phyloP scores from a whole-genome alignment of 2,113 vertebrate species.

The Hyaena hyaena region DNA sequence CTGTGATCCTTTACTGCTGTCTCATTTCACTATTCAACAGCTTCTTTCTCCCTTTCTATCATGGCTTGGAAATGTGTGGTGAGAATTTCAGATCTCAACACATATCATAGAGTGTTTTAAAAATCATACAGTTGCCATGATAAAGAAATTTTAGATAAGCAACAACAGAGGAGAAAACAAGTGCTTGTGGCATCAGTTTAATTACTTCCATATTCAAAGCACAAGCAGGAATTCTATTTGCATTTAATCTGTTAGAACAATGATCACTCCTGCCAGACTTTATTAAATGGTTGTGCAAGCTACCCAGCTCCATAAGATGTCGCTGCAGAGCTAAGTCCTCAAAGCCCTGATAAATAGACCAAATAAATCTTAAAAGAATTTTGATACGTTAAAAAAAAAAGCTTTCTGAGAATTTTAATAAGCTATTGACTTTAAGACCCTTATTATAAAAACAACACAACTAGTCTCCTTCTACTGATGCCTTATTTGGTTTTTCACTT shows the following conservation, averaged over 20 bases:
- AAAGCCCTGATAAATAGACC: constrained; percentile 36
- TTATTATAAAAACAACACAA: constrained; percentile 54
- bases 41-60: constrained; percentile 33
- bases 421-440: constrained; percentile 34
- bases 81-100: constrained; percentile 62
- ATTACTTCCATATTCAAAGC: constrained; percentile 71
- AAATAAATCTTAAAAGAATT: neutral
- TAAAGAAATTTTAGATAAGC: constrained; percentile 59
- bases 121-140: constrained; percentile 66
- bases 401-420: neutral
- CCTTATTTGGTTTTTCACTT: constrained; percentile 38
- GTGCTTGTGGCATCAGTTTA: constrained; percentile 55
- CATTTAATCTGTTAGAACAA: constrained; percentile 73
- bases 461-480: constrained; percentile 10
- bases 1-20: constrained; percentile 50
- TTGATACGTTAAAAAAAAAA: neutral
- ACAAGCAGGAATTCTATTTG: constrained; percentile 58
- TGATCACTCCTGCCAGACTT: constrained; percentile 63
- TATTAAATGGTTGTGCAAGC: constrained; percentile 44
- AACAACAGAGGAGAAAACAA: constrained; percentile 45
- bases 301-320: constrained; percentile 69
- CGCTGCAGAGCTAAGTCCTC: constrained; percentile 60
- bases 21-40: constrained; percentile 54
- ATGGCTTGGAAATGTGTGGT: constrained; percentile 7
- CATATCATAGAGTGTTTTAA: constrained; percentile 53